phyloP scores from a whole-genome alignment of 2,113 vertebrate species.

The Aramus guarauna region DNA sequence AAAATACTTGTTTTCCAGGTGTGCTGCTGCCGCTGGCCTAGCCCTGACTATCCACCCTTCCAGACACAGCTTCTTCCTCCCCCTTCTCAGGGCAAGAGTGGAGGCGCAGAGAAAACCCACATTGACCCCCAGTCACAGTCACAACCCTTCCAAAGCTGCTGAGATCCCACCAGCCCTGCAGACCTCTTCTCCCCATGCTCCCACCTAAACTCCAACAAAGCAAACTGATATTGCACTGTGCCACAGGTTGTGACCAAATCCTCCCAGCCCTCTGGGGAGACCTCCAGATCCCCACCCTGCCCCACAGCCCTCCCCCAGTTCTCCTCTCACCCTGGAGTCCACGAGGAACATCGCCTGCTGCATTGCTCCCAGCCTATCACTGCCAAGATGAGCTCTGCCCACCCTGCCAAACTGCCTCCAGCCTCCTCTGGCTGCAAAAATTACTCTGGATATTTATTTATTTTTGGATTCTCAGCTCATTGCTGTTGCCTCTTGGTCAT shows the following conservation, averaged over 20 bases:
- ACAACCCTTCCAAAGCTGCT: not conserved
- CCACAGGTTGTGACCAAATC: not conserved
- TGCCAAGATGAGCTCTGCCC: not conserved
- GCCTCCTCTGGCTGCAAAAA: not conserved
- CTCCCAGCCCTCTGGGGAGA: not conserved
- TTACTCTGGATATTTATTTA: not conserved
- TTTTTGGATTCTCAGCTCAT: not conserved
- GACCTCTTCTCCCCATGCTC: not conserved
- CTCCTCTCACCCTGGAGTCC: not conserved
- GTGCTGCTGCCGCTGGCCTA: not conserved
- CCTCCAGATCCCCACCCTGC: fast-evolving
- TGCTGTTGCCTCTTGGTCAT: not conserved
- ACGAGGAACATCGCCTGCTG: fast-evolving
- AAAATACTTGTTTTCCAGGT: not conserved
- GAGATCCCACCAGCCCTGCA: not conserved
- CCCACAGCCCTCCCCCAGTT: not conserved
- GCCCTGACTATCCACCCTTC: not conserved
- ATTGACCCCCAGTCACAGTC: fast-evolving
- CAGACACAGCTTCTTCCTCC: not conserved
- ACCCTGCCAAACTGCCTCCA: not conserved
- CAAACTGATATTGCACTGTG: not conserved
- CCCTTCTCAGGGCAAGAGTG: not conserved
- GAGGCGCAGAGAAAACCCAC: not conserved
- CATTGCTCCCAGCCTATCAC: not conserved
- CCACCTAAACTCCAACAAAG: not conserved